Conservation (phyloP, 2,888 invertebrate genomes). For the Pachycephus smyrnensis region DNA sequence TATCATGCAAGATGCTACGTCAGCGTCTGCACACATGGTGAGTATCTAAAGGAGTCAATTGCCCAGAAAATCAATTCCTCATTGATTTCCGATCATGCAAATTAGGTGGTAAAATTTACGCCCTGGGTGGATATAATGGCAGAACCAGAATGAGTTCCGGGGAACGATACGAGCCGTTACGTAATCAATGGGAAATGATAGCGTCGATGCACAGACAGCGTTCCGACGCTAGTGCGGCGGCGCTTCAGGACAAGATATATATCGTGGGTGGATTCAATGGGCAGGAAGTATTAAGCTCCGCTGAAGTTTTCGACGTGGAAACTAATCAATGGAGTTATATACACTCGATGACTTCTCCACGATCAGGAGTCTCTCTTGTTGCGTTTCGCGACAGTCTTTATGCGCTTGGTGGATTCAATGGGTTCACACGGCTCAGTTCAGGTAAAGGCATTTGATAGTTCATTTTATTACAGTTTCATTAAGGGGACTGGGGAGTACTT, state of each 20-base stretch:
- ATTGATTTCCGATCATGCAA: background rate
- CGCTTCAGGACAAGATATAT: slow-evolving; percentile 78
- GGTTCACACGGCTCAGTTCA: slow-evolving; percentile 76
- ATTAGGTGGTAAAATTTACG: slow-evolving; percentile 79
- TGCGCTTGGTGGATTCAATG: slow-evolving; percentile 87
- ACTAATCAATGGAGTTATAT: slow-evolving; percentile 81
- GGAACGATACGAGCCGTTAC: slow-evolving; percentile 81
- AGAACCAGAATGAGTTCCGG: slow-evolving; percentile 80
- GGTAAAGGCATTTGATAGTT: slow-evolving; percentile 66
- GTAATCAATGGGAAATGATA: slow-evolving; percentile 83
- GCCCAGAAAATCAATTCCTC: slow-evolving; percentile 4
- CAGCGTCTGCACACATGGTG: slow-evolving; percentile 78
- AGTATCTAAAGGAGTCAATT: slow-evolving; percentile 28
- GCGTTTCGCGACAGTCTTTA: slow-evolving; percentile 77
- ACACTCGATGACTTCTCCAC: slow-evolving; percentile 77
- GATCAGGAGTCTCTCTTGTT: slow-evolving; percentile 82
- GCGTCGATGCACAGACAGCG: slow-evolving; percentile 81
- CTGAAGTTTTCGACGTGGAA: slow-evolving; percentile 79
- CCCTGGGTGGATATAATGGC: slow-evolving; percentile 87
- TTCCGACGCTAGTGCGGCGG: slow-evolving; percentile 83
- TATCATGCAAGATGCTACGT: slow-evolving; percentile 84
- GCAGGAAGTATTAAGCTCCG: slow-evolving; percentile 78
- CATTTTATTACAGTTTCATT: background rate
- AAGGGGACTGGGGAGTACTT: too few species aligned
- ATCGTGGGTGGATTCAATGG: slow-evolving; percentile 87